Base-by-base conservation (phyloP, 2,797 vertebrate species). In the Rhincodon typus region DNA sequence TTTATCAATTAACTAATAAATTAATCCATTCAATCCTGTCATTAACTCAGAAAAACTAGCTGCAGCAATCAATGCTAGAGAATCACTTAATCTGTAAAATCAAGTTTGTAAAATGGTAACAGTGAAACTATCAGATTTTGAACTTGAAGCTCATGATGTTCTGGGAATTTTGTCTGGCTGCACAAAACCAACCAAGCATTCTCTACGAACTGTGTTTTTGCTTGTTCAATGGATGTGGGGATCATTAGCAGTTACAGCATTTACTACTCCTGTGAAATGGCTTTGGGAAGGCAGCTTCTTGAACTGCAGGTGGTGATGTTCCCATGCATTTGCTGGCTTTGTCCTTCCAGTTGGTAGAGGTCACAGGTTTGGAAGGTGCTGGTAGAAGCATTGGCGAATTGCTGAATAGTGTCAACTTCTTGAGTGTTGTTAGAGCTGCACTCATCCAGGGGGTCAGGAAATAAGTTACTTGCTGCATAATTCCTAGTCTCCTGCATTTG, bases 71-170 rank as follows among this genome's bases (percentile, higher is more conserved):
- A 62, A 66, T 38, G 4, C 62, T 94, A 62, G 53, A 90, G 50
- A 57, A 66, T 66, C 17, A 66, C 19, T 67, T 42, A 72, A 30
- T 53, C 94, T 15, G 17, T 21, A 74, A 53, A 95, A 53, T 74
- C 94, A 95, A 94, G 27, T 94, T 74, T 74, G 69, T 23, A 94
- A 94, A 38, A n/a, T 67, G 57, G 38, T 91, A 91, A 93, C 57
- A 91, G 19, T 3, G n/a, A 93, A 67, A 67, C 62, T 67, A 38
- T 69, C 19, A 38, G 88, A 38, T 69, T 93, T 93, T 27, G 62
- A 93, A 93, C 19, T n/a, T 67, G 66, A 66, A 38, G 23, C 42
- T 62, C 2, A 62, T 93, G 57, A 93, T 93, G n/a, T 93, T n/a
- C 38, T 42, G 17, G 21, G 19, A 69, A 42, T 69, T 69, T n/a